Conservation (phyloP, 2,888 invertebrate species). For the Drosophila picticornis region DNA sequence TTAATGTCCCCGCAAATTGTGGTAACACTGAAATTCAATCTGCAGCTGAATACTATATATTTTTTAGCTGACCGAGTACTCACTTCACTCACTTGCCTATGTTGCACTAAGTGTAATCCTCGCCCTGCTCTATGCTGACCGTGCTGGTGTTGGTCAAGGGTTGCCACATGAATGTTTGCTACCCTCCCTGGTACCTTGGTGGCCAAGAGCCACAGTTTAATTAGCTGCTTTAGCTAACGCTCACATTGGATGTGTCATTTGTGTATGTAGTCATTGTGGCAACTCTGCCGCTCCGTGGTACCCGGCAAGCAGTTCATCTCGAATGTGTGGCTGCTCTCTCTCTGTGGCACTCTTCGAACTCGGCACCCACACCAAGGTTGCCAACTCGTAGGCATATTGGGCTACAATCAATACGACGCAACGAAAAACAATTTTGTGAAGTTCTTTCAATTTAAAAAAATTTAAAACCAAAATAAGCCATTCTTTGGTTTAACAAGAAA, state of each 20-base stretch:
- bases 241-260: slow-evolving; percentile 2
- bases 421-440: neutral
- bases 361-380: neutral
- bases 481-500: neutral
- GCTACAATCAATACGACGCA: neutral
- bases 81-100: neutral
- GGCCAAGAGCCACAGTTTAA: neutral
- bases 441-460: neutral
- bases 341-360: neutral
- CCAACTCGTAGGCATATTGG: neutral
- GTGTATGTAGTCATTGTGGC: slow-evolving; percentile 1
- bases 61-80: neutral
- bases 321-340: slow-evolving; percentile 10
- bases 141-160: slow-evolving; percentile 12
- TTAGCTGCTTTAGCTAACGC: neutral
- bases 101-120: slow-evolving; percentile 3
- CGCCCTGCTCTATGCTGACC: slow-evolving; percentile 7
- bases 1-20: neutral
- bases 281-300: slow-evolving; percentile 9
- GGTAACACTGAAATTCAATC: neutral
- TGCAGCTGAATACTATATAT: neutral
- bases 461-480: neutral
- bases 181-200: slow-evolving; percentile 16
- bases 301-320: neutral
- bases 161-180: slow-evolving; percentile 31